phyloP scores from a whole-genome alignment of 2,113 vertebrate genomes.

The Hemiscyllium ocellatum region DNA sequence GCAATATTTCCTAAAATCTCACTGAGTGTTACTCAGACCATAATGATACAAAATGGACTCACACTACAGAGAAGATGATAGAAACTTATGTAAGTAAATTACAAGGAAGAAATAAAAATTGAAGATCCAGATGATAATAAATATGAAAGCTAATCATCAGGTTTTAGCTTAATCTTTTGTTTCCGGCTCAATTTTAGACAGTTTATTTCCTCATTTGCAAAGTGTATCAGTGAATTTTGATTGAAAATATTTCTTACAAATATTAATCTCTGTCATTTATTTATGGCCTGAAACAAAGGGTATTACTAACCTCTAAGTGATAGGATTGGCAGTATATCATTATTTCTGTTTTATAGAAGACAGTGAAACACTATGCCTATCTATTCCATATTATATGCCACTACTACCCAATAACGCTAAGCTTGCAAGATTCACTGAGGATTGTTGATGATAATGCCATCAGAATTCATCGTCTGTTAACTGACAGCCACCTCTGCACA shows the following conservation, averaged over 20 bases:
- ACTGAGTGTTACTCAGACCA: background rate
- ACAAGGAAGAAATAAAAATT: background rate
- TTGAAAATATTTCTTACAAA: background rate
- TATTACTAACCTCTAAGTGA: background rate
- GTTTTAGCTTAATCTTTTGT: background rate
- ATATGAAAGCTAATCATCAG: background rate
- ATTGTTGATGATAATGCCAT: background rate
- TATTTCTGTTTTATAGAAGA: background rate
- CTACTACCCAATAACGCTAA: background rate
- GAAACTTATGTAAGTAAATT: background rate
- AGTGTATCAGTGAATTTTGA: background rate
- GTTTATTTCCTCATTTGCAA: background rate
- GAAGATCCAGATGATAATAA: background rate
- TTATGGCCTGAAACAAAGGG: background rate
- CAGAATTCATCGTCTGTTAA: conserved; percentile 1
- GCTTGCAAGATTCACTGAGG: background rate
- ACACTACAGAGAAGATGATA: background rate
- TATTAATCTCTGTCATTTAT: conserved; percentile 10
- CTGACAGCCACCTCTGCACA: background rate
- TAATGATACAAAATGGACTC: background rate
- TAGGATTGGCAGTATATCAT: background rate
- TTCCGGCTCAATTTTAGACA: background rate
- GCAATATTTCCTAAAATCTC: background rate
- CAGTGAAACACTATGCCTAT: background rate
- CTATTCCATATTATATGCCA: background rate